Evolutionary conservation across 2,113 vertebrate genomes (phyloP), one percentile per base, ranked within the genome.

Genomic region (Blennius ocellaris): DNA sequence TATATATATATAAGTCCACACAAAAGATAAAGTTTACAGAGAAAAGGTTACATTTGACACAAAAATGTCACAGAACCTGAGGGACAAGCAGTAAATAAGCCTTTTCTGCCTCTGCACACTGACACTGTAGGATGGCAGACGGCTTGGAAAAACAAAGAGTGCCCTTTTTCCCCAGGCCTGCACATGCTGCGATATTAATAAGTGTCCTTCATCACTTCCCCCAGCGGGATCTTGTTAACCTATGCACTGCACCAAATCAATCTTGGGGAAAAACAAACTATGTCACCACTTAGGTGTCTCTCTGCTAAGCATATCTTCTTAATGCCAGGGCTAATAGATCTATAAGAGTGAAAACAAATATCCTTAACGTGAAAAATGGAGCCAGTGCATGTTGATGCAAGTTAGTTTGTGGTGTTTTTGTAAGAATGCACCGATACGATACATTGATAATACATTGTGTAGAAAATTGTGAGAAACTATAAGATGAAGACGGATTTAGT

Each of bases 161-260:
- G 69, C 44, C 74, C 59, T 63, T 68, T 75, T 56, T 62, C 61
- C 76, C 55, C 53, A 49, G 73, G 80, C 69, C 57, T 66, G 58
- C 65, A 58, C 84, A 88, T 69, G 84, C 80, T 88, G 81, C 5
- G 80, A 79, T 90, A 90, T 91, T 88, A 87, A 90, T 91, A 91
- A 83, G 82, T 73, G 85, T 81, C 79, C 80, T 87, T 82, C 65
- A 85, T 87, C 78, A 87, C 86, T 87, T 73, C 78, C 84, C 68
- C 17, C 64, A 66, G 74, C 78, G 81, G 73, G 76, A 82, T 76
- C 89, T 87, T 78, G 84, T 92, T 92, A 88, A 91, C 87, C 83
- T 90, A 61, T 87, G 85, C 69, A 73, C 72, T 53, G 11, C 69
- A 58, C 39, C 63, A 66, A 78, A 91, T 89, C 82, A 77, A 71